A percentile compares a stretch with the other conserved stretches of the same genome.
Conservation (phyloP, 2,888 invertebrate genomes). For the Hirtodrosophila histrioides region DNA sequence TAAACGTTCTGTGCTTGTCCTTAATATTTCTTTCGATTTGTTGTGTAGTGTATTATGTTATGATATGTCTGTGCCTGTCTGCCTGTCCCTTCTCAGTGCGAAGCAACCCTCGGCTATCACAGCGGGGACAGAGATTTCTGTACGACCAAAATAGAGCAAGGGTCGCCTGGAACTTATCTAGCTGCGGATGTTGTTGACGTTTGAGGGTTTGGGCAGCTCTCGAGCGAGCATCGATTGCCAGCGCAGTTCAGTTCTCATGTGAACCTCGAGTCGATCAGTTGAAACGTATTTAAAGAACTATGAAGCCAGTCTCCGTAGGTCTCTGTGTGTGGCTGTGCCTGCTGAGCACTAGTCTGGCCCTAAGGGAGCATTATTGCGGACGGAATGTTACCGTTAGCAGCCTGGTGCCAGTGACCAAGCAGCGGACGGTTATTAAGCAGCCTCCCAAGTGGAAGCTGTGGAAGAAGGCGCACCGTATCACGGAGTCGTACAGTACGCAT, state of each 20-base stretch:
- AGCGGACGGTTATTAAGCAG: constrained; percentile 46
- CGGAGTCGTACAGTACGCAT: constrained; percentile 54
- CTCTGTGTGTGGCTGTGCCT: constrained; percentile 48
- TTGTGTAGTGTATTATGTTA: constrained; percentile 19
- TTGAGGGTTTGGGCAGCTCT: constrained; percentile 32
- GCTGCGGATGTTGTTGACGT: constrained; percentile 59
- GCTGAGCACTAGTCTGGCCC: constrained; percentile 19
- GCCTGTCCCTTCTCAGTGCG: constrained; percentile 20
- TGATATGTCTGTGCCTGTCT: constrained; percentile 11
- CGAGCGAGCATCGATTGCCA: constrained; percentile 35
- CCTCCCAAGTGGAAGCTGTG: constrained; percentile 59
- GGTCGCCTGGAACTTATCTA: constrained; percentile 51
- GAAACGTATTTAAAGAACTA: constrained; percentile 17
- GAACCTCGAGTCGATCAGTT: constrained; percentile 43
- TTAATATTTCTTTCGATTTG: constrained; percentile 4
- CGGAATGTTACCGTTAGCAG: constrained; percentile 55
- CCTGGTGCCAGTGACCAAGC: constrained; percentile 57
- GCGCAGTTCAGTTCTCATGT: constrained; percentile 46
- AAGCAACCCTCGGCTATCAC: constrained; percentile 46
- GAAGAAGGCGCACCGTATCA: constrained; percentile 49
- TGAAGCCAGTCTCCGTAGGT: constrained; percentile 30
- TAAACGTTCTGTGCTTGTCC: too few relatives aligned
- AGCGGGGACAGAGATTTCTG: constrained; percentile 11
- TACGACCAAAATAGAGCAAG: constrained; percentile 38
- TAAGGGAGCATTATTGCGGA: constrained; percentile 62